Base-by-base conservation (phyloP, 2,113 vertebrate species). In the Oryzias javanicus region DNA sequence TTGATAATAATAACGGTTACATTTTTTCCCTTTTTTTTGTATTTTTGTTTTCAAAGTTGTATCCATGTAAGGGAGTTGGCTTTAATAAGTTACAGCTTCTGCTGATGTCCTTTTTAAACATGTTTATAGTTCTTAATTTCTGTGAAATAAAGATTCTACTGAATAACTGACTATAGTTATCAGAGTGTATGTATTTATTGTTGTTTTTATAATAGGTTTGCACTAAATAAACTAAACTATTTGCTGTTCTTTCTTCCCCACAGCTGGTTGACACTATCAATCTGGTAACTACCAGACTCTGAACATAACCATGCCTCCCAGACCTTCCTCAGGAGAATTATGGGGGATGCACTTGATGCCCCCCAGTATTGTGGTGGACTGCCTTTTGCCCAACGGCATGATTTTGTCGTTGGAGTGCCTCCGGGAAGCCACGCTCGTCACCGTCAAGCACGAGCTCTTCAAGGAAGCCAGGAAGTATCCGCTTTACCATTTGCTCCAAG, bases 281-380 rank as follows among this genome's bases (percentile, higher is more conserved):
- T 82, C 80, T 69, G 67, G 66, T 81, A 77, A 83, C 78, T 78
- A 70, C 64, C 69, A 41, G 76, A 42, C 72, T 67, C 62, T 66
- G 63, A 82, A 80, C 72, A 59, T 63, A 15, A 90, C 72, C 88
- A 99, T 99, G 97, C 95, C 97, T 91, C 97, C 97, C 19, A 92
- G 97, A 70, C 97, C 97, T 3, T 98, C 96, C 27, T 99, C 97
- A 0, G 97, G 97, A 55, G 97, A 99, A 83, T 88, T 99, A 92
- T 99, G 97, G 97, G 97, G 96, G 83, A 96, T 99, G 92, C 97
- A 99, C 80, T 94, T 98, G 92, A 99, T 99, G 97, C 97, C 97
- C 90, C 97, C 97, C 14, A 90, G 94, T 86, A 97, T 99, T 87
- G 86, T 94, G 60, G 96, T 99, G 83, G 97, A 99, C 84, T 99